These are phyloP conservation scores for Hydrozoanthus gracilis DNA, from an alignment of 92 coral and sea anemone genomes.

Conservation along the genomic window DNA sequence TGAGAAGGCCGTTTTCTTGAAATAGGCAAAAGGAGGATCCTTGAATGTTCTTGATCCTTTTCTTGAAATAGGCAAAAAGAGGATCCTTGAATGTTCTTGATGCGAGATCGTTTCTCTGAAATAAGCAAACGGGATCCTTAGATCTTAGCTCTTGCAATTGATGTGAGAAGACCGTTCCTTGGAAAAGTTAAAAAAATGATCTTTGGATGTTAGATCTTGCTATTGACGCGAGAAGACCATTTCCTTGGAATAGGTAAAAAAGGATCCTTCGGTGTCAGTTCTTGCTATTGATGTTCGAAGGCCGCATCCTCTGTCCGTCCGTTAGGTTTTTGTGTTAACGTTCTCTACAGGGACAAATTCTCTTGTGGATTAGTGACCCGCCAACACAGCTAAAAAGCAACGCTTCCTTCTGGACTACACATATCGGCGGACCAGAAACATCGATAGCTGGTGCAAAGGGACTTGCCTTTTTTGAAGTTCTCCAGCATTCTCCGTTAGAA, in stretches of 20 bases:
- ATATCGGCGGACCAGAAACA: conserved; percentile 9
- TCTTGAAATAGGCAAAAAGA: too few species aligned
- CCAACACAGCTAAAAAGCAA: conserved; percentile 37
- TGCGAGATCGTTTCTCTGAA: background rate
- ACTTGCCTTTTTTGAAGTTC: conserved; percentile 21
- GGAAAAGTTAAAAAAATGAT: too few species aligned
- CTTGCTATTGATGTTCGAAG: background rate
- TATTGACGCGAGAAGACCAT: background rate
- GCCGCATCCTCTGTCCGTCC: conserved; percentile 2
- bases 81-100: too few species aligned
- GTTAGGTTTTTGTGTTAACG: background rate
- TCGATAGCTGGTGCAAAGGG: conserved; percentile 42
- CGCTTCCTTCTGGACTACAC: conserved; percentile 40
- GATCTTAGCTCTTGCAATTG: too few species aligned
- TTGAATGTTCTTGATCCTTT: too few species aligned
- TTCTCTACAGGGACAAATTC: conserved; percentile 40
- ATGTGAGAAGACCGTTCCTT: background rate
- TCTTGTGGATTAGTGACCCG: conserved; percentile 10
- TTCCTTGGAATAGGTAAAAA: background rate
- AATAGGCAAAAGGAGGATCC: too few species aligned
- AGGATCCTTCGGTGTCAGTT: too few species aligned
- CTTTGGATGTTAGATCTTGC: too few species aligned
- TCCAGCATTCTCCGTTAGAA: conserved; percentile 17
- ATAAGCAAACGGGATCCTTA: too few species aligned
- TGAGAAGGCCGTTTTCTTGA: too few species aligned